Evolutionary conservation across 2,113 vertebrate species (phyloP).

Genomic region (Tringa solitaria): DNA sequence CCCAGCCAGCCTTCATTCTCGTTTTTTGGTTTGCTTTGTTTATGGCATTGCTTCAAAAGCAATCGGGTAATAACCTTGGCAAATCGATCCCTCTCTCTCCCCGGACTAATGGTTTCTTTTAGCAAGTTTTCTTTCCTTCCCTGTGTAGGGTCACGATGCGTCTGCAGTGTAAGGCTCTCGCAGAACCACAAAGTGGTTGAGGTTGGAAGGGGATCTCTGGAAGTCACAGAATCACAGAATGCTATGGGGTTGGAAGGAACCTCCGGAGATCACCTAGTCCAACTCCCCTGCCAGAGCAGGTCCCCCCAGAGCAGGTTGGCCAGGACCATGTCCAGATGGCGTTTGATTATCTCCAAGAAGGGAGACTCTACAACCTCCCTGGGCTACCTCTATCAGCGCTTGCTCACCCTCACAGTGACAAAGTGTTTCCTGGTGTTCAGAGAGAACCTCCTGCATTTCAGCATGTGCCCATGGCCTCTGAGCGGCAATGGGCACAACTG

Average conservation of each 20-base stretch:
- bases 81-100: neutral
- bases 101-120: neutral
- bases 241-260: neutral
- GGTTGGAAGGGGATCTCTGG: neutral
- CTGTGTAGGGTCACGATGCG: neutral
- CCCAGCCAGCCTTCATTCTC: neutral
- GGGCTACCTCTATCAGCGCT: neutral
- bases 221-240: too few species aligned
- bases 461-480: neutral
- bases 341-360: neutral
- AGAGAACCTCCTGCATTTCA: neutral
- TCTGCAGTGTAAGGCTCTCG: neutral
- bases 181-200: neutral
- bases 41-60: slow-evolving; percentile 32
- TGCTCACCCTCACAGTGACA: neutral
- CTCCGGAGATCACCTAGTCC: neutral
- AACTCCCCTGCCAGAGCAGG: neutral
- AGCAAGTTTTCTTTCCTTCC: neutral
- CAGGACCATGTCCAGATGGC: neutral
- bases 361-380: neutral
- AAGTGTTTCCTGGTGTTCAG: neutral
- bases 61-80: neutral
- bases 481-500: too few species aligned
- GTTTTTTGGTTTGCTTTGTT: slow-evolving; percentile 13
- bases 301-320: neutral